Percentiles rank a stretch among this genome's conserved stretches.
These are phyloP conservation scores for Dryobotodes eremita DNA, from an alignment of 2,888 invertebrate species.

Conservation along the genomic window DNA sequence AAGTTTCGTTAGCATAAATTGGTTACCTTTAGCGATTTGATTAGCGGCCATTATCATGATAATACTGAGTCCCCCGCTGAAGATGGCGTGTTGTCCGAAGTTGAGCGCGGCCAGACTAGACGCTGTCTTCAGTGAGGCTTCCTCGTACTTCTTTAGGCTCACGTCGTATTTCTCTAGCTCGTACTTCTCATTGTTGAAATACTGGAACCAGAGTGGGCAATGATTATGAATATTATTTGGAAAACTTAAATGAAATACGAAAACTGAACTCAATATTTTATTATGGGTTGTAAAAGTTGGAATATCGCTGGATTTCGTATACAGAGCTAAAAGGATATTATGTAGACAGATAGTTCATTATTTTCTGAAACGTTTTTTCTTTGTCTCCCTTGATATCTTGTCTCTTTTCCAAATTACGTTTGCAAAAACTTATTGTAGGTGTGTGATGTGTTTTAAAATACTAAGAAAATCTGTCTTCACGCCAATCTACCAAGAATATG, in stretches of 20 bases:
- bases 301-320: neutral
- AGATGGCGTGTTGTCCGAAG: conserved; percentile 99
- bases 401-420: neutral
- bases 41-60: conserved; percentile 98
- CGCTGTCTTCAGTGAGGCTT: conserved; percentile 98
- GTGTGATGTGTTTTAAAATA: neutral
- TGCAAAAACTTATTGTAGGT: neutral
- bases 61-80: conserved; percentile 97
- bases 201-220: conserved; percentile 90
- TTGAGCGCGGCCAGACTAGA: conserved; percentile 98
- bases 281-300: neutral
- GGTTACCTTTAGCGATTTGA: conserved; percentile 95
- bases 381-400: no score
- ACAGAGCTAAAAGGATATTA: neutral
- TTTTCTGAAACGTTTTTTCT: no score
- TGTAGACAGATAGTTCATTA: neutral
- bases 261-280: neutral
- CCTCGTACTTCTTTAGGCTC: conserved; percentile 96
- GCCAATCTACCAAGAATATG: no score
- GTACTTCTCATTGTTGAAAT: conserved; percentile 99
- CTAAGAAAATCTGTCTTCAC: neutral
- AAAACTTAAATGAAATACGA: neutral
- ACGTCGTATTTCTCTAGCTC: conserved; percentile 97
- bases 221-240: neutral
- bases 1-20: neutral